Percentiles rank a stretch among this genome's conserved stretches.
These are phyloP conservation scores for Plecturocebus donacophilus DNA, from an alignment of 2,113 vertebrate species.

Conservation along the genomic window DNA sequence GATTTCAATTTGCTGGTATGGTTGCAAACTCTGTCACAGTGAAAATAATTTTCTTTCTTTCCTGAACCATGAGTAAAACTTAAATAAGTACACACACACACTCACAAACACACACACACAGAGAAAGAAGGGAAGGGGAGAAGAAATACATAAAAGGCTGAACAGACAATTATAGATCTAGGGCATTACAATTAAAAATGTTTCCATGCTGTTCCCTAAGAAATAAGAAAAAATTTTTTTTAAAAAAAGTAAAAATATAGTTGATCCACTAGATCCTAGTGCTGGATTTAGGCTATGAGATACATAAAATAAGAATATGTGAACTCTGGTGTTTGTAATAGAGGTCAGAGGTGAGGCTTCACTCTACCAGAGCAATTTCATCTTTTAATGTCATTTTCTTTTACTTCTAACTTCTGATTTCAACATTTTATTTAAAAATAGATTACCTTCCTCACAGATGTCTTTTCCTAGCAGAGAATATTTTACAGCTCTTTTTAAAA, in stretches of 20 bases:
- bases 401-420: conserved; percentile 5
- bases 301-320: neutral
- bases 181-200: neutral
- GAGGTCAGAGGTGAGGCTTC: neutral
- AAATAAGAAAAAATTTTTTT: too few relatives aligned
- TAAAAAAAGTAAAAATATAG: neutral
- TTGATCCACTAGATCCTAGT: neutral
- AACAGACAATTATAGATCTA: neutral
- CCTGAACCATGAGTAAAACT: neutral
- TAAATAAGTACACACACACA: neutral
- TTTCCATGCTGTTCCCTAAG: too few relatives aligned
- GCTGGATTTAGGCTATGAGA: neutral
- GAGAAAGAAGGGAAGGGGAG: neutral
- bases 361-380: neutral
- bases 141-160: neutral
- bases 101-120: too few relatives aligned
- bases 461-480: neutral
- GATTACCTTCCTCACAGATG: conserved; percentile 10
- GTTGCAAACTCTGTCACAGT: neutral
- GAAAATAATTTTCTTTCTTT: neutral
- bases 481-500: conserved; percentile 12
- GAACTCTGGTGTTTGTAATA: neutral
- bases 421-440: neutral
- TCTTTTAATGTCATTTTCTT: neutral
- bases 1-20: neutral